These are phyloP conservation scores for Solenodon paradoxus DNA, from an alignment of 2,113 vertebrate species.

Conservation along the genomic window DNA sequence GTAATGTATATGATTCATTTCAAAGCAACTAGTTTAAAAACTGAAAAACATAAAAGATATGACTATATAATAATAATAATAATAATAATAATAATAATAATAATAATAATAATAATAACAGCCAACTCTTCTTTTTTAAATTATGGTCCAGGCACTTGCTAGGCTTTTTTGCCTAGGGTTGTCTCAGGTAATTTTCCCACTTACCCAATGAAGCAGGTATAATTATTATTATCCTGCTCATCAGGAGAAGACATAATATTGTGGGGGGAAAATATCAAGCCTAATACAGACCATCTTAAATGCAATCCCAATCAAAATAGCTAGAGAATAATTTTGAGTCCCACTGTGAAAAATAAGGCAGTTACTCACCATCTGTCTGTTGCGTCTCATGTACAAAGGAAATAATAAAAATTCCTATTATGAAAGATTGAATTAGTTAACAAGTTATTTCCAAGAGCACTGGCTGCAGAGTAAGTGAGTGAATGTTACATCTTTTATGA, in stretches of 20 bases:
- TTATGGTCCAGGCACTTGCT: not conserved
- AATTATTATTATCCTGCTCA: not conserved
- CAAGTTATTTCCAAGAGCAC: not conserved
- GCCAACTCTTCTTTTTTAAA: not conserved
- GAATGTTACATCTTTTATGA: not conserved
- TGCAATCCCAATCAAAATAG: not conserved
- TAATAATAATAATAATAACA: not conserved
- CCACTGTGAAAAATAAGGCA: not conserved
- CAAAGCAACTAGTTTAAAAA: not conserved
- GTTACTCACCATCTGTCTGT: not conserved
- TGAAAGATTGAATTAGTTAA: conserved; percentile 7
- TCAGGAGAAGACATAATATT: not conserved
- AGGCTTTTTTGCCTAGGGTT: not conserved
- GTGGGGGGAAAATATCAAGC: not conserved
- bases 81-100: not conserved
- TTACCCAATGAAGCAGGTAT: not conserved
- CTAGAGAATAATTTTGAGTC: not conserved
- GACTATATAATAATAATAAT: not conserved
- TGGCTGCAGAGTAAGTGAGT: not conserved
- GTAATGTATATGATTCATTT: not conserved
- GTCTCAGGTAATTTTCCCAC: not conserved
- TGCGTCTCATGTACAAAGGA: not conserved
- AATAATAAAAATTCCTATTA: not conserved
- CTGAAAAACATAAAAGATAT: not conserved
- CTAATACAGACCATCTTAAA: not conserved